phyloP scores from a whole-genome alignment of 2,888 invertebrate species.

The Octodonta nipae region DNA sequence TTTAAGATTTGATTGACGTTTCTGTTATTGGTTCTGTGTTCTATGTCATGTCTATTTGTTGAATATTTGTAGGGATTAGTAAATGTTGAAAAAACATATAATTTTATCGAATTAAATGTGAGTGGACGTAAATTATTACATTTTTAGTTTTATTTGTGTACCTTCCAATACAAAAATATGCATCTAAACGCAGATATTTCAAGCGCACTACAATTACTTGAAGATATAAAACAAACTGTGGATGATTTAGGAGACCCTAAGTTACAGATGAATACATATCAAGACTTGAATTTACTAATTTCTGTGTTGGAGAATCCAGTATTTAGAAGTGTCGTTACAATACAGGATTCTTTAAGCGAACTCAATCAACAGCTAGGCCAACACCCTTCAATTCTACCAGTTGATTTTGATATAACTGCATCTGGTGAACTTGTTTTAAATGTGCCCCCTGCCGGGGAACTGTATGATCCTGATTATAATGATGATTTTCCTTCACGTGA shows the following conservation, averaged over 20 bases:
- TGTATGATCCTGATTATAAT: constrained; percentile 43
- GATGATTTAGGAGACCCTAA: constrained; percentile 75
- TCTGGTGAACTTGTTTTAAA: constrained; percentile 55
- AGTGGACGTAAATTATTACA: too few relatives aligned
- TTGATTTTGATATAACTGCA: constrained; percentile 83
- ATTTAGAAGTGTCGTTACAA: constrained; percentile 75
- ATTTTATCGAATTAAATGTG: too few relatives aligned
- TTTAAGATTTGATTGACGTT: too few relatives aligned
- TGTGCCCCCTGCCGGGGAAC: constrained; percentile 44
- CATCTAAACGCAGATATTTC: constrained; percentile 63
- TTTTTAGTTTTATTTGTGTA: too few relatives aligned
- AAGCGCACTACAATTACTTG: constrained; percentile 75
- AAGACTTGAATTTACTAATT: constrained; percentile 71
- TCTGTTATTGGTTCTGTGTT: too few relatives aligned
- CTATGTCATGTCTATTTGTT: too few relatives aligned
- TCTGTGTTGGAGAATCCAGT: constrained; percentile 81
- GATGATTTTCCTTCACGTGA: constrained; percentile 40
- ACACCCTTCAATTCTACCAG: constrained; percentile 83
- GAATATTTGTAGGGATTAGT: too few relatives aligned
- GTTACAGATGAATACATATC: constrained; percentile 56
- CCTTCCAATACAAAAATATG: too few relatives aligned
- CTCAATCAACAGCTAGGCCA: constrained; percentile 74
- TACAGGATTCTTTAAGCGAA: constrained; percentile 81
- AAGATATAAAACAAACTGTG: constrained; percentile 74
- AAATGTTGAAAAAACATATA: too few relatives aligned